Conservation (phyloP, 2,113 vertebrate genomes). For the Rynchops niger region DNA sequence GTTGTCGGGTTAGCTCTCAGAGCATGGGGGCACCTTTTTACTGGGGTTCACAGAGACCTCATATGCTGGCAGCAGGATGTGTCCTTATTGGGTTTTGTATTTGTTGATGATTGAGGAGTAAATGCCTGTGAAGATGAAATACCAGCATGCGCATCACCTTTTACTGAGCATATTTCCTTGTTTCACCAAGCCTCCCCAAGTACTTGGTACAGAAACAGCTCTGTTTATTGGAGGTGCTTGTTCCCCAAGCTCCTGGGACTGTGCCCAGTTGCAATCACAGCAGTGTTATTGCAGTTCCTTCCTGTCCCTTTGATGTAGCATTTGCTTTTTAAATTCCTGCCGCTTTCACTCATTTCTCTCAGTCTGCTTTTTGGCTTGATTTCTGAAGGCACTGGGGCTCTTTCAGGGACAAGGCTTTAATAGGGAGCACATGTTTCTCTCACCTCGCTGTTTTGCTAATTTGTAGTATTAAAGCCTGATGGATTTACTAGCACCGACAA, state of each 20-base stretch:
- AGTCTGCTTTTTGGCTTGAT: conserved; percentile 40
- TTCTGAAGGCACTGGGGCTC: conserved; percentile 45
- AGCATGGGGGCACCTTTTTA: neutral
- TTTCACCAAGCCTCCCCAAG: conserved; percentile 5
- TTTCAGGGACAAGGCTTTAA: conserved; percentile 29
- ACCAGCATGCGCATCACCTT: neutral
- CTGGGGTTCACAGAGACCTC: neutral
- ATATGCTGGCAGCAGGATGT: neutral
- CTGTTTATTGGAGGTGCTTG: conserved; percentile 52
- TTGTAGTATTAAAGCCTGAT: neutral
- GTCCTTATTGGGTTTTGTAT: neutral
- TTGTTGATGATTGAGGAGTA: neutral
- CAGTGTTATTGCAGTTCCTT: conserved; percentile 67
- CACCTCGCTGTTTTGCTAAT: conserved; percentile 1
- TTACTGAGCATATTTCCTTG: conserved; percentile 9
- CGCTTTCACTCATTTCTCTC: conserved; percentile 55
- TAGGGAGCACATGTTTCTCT: neutral
- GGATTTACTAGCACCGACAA: neutral
- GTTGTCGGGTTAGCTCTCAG: neutral
- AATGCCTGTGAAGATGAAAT: conserved; percentile 2
- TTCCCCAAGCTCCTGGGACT: conserved; percentile 59
- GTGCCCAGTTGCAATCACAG: conserved; percentile 73
- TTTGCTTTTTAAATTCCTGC: conserved; percentile 65
- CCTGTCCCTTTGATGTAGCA: conserved; percentile 68
- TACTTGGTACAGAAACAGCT: conserved; percentile 64